Conservation (phyloP, 2,888 invertebrate species). For the Acrocyrtus sp. region DNA sequence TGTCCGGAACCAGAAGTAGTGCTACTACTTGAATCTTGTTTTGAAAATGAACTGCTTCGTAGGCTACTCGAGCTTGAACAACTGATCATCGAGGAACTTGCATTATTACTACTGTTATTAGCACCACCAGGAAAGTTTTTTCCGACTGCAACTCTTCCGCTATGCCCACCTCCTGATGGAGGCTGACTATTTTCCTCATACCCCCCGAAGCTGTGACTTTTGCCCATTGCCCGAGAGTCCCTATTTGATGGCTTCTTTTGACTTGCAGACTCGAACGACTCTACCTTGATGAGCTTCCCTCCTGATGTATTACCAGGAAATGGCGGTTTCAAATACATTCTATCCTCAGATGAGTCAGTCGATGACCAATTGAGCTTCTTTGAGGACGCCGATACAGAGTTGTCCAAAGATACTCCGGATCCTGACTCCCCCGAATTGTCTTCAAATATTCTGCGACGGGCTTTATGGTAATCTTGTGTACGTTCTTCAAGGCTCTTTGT, state of each 20-base stretch:
- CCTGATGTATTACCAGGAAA: slow-evolving; percentile 59
- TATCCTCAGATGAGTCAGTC: slow-evolving; percentile 45
- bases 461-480: slow-evolving; percentile 89
- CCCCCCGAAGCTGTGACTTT: slow-evolving; percentile 90
- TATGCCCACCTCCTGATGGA: slow-evolving; percentile 3
- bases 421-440: slow-evolving; percentile 63
- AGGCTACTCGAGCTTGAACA: slow-evolving; percentile 36
- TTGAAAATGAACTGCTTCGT: slow-evolving; percentile 36
- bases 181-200: slow-evolving; percentile 70
- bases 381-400: slow-evolving; percentile 11
- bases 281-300: slow-evolving; percentile 68
- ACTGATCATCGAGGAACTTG: slow-evolving; percentile 41
- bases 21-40: slow-evolving; percentile 35
- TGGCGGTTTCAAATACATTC: slow-evolving; percentile 46
- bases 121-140: slow-evolving; percentile 28
- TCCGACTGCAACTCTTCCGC: neutral
- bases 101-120: slow-evolving; percentile 25
- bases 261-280: slow-evolving; percentile 68
- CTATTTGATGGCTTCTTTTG: slow-evolving; percentile 42
- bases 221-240: slow-evolving; percentile 72
- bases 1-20: slow-evolving; percentile 33
- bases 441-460: slow-evolving; percentile 86
- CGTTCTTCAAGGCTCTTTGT: slow-evolving; percentile 91
- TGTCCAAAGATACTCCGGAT: slow-evolving; percentile 13
- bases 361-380: slow-evolving; percentile 55